Evolutionary conservation across 1,140 invertebrate species (phyloP), one percentile per base, ranked within the genome.

Genomic region (Drosophila ohnishii): DNA sequence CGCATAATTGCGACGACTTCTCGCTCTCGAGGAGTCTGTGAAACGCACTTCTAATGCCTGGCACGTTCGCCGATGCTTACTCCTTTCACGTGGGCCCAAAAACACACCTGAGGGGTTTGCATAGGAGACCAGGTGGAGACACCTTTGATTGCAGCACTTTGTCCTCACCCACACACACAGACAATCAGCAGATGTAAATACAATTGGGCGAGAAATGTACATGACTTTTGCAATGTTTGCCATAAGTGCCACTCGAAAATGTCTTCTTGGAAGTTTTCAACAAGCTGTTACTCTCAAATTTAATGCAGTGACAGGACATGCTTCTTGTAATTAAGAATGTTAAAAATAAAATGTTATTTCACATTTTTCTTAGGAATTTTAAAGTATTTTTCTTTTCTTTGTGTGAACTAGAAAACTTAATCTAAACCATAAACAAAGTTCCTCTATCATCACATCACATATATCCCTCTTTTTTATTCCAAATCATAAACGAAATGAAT

Each of bases 141-240:
- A 69, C 69, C 78, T 81, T 70, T 85, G 81, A 85, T 86, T 85
- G 82, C 78, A 66, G 50, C 78, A 85, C 80, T n/a, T n/a, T n/a
- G 78, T 85, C 34, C 67, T 39, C 51, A 76, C 62, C 25, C n/a
- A 76, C 57, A 61, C 62, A 65, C 71, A 78, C 64, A 72, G 5
- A 53, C 7, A 37, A 55, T 37, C 51, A 64, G 56, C 61, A 66
- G 64, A 69, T 70, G 75, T 82, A 78, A 85, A 82, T 72, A 82
- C 42, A 87, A 87, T 71, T 74, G 81, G 66, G 75, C 73, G 51
- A 51, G 39, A 63, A 57, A 78, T 66, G 82, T 86, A 71, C 62
- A 59, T 35, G 65, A 45, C 42, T 60, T 61, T 64, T 50, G 44
- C 53, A 42, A 60, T 77, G 64, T 75, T 72, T 55, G 48, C 51